These are phyloP conservation scores for Sphaerodactylus townsendi DNA, from an alignment of 2,113 vertebrate genomes.

Conservation along the genomic window DNA sequence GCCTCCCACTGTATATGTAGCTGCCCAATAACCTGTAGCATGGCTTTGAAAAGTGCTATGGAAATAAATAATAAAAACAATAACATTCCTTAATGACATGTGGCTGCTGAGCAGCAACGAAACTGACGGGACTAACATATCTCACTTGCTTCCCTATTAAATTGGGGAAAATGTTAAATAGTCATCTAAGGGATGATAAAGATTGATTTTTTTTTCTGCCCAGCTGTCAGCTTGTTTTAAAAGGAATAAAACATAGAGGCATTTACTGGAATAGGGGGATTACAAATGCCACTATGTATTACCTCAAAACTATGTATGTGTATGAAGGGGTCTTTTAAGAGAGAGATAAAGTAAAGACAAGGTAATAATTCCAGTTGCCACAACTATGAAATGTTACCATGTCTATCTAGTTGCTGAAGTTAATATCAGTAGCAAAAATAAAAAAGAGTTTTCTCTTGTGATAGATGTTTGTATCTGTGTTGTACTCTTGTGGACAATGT, in stretches of 20 bases:
- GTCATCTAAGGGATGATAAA: neutral
- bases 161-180: neutral
- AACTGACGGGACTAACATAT: slow-evolving; percentile 3
- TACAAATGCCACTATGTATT: slow-evolving; percentile 13
- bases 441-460: neutral
- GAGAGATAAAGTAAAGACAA: slow-evolving; percentile 2
- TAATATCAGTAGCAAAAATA: slow-evolving; percentile 36
- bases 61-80: neutral
- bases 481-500: slow-evolving; percentile 6
- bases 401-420: neutral
- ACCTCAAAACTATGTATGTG: neutral
- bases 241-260: slow-evolving; percentile 22
- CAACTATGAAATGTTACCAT: slow-evolving; percentile 13
- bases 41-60: neutral
- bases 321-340: neutral
- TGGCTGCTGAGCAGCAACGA: neutral
- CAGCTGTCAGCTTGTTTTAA: neutral
- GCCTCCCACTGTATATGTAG: neutral
- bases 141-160: neutral
- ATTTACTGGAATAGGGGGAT: neutral
- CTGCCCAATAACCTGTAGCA: neutral
- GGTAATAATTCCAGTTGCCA: slow-evolving; percentile 36
- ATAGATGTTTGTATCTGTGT: slow-evolving; percentile 9
- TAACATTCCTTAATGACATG: neutral
- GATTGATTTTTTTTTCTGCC: slow-evolving; percentile 6